A percentile compares a stretch with the other conserved stretches of the same genome.
phyloP scores from a whole-genome alignment of 2,797 vertebrate species.

The Sylvia borin region DNA sequence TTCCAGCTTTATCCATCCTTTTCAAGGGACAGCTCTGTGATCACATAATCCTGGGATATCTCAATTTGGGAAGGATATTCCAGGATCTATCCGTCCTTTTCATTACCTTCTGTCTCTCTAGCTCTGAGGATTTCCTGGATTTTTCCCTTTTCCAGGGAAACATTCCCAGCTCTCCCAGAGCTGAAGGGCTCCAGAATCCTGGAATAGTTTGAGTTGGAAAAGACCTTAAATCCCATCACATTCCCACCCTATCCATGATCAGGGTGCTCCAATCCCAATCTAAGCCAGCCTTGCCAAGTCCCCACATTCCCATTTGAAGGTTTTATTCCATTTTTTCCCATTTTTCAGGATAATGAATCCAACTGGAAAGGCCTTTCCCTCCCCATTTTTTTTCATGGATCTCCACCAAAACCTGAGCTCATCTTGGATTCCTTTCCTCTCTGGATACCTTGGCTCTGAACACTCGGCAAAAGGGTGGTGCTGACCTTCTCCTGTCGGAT shows the following conservation, averaged over 20 bases:
- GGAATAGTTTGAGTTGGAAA: neutral
- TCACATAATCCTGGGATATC: neutral
- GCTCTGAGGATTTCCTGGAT: neutral
- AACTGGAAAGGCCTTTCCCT: neutral
- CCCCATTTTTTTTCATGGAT: neutral
- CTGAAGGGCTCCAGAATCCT: neutral
- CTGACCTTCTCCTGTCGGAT: neutral
- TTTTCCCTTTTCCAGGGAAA: neutral
- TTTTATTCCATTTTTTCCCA: neutral
- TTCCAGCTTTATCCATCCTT: neutral
- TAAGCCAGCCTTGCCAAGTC: accelerated
- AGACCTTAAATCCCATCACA: neutral
- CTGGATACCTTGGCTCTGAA: neutral
- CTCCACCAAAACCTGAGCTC: neutral
- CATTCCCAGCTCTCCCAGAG: neutral
- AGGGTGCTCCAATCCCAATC: neutral
- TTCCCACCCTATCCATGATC: neutral
- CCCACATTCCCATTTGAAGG: neutral
- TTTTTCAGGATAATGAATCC: neutral
- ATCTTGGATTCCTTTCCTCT: neutral
- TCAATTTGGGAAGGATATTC: accelerated
- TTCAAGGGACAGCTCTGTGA: neutral
- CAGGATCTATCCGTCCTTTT: neutral
- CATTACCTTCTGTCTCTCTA: too few species aligned
- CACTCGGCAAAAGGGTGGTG: accelerated